Evolutionary conservation across 2,113 vertebrate genomes (phyloP), one percentile per base, ranked within the genome.

Genomic region (Chrysemys picta): DNA sequence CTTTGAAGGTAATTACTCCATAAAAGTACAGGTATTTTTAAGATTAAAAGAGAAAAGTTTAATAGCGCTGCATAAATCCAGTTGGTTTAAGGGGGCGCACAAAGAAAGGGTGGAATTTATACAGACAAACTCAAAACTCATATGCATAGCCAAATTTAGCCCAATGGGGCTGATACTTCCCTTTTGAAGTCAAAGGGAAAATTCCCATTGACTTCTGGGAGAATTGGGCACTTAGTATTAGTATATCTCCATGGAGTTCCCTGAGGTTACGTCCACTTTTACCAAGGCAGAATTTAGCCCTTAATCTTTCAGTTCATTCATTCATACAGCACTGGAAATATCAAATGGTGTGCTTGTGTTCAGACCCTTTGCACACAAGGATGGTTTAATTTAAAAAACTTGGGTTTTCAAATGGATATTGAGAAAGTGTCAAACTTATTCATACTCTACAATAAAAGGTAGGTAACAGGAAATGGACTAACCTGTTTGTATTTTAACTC

Each of bases 1-100:
- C 95, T 98, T 97, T 91, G 87, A 97, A 98, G 96, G 97, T 78
- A 97, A 91, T 96, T 59, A 85, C 53, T 96, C 92, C 94, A 92
- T 72, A 57, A 81, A 82, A 95, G 84, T 84, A 90, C 69, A 65
- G 57, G 87, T 82, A 42, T 91, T 94, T 91, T 88, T 72, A 89
- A 81, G 89, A 81, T 84, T 90, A 84, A 82, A 88, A 82, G n/a
- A 85, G 59, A 89, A 96, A 96, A 95, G 86, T 54, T 91, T 42
- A 76, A 29, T 22, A 87, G 21, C 24, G 21, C 82, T 72, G 25
- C 65, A 96, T 54, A 62, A 97, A 97, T 69, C 93, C 92, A 96
- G 81, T 84, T 42, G 79, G 62, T 87, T 56, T 88, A 52, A 84
- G 56, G 57, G 83, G 45, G 89, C 45, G 69, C 25, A 87, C 65